Evolutionary conservation across 35 echinoderm and acorn worm species (phyloP).

Genomic region (Apostichopus parvimensis): DNA sequence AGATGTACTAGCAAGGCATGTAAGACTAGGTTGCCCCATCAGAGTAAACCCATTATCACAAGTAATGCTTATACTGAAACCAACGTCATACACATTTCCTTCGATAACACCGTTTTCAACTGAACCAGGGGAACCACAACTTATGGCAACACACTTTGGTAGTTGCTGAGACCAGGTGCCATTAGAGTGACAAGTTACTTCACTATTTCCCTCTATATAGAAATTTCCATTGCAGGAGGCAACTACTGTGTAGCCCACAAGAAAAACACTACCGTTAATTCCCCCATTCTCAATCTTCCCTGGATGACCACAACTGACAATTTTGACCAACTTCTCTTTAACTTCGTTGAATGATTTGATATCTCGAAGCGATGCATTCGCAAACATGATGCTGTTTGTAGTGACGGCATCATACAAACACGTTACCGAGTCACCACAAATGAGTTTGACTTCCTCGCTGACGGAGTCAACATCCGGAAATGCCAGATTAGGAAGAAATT

Average conservation of each 20-base stretch:
- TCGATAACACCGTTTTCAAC: background rate
- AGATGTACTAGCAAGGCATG: background rate
- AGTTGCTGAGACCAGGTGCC: background rate
- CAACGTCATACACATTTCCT: no score
- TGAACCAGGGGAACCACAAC: background rate
- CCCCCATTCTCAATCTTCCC: conserved; percentile 55
- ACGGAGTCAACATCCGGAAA: conserved; percentile 17
- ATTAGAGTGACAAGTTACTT: background rate
- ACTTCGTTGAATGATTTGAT: conserved; percentile 19
- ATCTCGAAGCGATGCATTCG: conserved; percentile 38
- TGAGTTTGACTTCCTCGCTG: conserved; percentile 44
- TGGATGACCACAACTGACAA: conserved; percentile 64
- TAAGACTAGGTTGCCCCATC: background rate
- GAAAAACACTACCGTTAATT: conserved; percentile 46
- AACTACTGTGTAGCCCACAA: conserved; percentile 38
- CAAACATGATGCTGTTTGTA: conserved; percentile 50
- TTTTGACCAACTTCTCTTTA: conserved; percentile 48
- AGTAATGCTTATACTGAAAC: background rate
- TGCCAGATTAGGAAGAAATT: conserved; percentile 53
- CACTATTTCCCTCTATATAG: background rate
- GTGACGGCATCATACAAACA: conserved; percentile 61
- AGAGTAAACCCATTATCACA: background rate
- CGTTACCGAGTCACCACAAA: conserved; percentile 47
- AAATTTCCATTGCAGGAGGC: conserved; percentile 41
- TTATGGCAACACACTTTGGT: background rate